Conservation (phyloP, 2,113 vertebrate genomes). For the Ifrita kowaldi region DNA sequence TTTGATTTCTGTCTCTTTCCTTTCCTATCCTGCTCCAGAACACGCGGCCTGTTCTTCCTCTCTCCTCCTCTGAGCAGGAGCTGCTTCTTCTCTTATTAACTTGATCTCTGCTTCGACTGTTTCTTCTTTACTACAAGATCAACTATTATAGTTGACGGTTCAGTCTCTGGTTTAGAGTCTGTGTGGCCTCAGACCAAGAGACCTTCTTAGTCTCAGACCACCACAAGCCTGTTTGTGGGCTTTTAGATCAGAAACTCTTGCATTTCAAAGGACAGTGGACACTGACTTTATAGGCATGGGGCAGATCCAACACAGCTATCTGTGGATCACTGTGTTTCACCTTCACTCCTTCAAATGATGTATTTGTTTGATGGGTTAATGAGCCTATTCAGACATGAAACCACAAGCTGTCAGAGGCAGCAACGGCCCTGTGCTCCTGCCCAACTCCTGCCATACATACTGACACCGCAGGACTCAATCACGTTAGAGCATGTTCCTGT, state of each 20-base stretch:
- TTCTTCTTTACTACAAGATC: neutral
- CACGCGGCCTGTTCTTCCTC: neutral
- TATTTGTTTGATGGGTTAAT: neutral
- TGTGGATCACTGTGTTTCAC: neutral
- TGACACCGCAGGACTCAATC: neutral
- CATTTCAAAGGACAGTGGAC: neutral
- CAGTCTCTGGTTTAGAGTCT: neutral
- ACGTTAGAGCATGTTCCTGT: neutral
- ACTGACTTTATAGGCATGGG: neutral
- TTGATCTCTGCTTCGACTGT: neutral
- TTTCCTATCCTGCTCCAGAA: neutral
- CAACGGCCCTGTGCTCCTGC: neutral
- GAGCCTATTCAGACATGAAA: neutral
- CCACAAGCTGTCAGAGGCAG: neutral
- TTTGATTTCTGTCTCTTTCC: neutral
- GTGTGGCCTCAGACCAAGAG: neutral
- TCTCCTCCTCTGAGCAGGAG: neutral
- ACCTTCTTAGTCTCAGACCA: neutral
- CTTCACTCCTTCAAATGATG: neutral
- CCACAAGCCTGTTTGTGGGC: neutral
- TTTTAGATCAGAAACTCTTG: neutral
- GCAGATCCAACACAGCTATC: neutral
- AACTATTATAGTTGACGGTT: neutral
- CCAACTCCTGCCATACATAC: neutral
- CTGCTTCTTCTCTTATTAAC: neutral